Base-by-base conservation (phyloP, 2,888 invertebrate genomes). In the Cheilosia scutellata region DNA sequence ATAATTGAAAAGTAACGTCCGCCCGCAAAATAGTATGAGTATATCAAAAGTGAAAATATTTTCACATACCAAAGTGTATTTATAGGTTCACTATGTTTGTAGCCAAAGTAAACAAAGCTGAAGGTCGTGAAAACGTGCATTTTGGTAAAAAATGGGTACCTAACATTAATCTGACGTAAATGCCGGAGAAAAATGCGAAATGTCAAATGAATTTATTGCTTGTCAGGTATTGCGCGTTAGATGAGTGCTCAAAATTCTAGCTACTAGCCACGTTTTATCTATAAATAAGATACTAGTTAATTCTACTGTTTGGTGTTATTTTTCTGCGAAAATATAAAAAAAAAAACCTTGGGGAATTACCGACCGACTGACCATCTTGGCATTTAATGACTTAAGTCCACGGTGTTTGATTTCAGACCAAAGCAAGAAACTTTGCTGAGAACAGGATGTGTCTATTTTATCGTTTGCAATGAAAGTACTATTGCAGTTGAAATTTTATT, bases 1-100 rank as follows among this genome's bases (percentile, higher is more conserved):
- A 74, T 74, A 74, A 74, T 74, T 74, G 33, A 55, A 42, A 33
- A 63, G 44, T 44, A 74, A 33, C 42, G 44, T 25, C 55, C 16
- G 63, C 16, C 13, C 42, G 20, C 44, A 25, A 55, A 55, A 20
- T 20, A 13, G 2, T 44, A n/a, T 27, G 11, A 40, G 16, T 37
- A 37, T 27, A 60, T 11, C 7, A 74, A 63, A 63, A 55, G 62
- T 63, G 71, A 72, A 72, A 72, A 53, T 6, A 55, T 47, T 55
- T 62, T 55, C 55, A 25, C 55, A 44, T 4, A 11, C n/a, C 20
- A 58, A 31, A n/a, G 13, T 6, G 11, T 25, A 11, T 11, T 7
- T 27, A 31, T 9, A 9, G 31, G n/a, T 40, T 20, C 42, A 25
- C 3, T 31, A 27, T 58, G 0, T 42, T 13, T 27, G 13, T 49